Evolutionary conservation across 2,797 vertebrate species (phyloP).

Genomic region (Anguilla obscura): DNA sequence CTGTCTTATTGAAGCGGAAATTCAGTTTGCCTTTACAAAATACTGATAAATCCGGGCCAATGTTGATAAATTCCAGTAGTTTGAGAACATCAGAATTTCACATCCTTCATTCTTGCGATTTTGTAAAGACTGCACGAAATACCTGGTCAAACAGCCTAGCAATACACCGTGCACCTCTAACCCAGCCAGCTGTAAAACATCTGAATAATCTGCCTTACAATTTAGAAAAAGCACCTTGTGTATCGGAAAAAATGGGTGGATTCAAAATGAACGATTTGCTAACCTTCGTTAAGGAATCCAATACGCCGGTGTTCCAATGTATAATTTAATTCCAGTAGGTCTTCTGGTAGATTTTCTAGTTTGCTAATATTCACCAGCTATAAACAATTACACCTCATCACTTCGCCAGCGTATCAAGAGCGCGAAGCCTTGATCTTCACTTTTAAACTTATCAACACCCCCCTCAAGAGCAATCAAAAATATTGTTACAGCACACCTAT

Average conservation of each 20-base stretch:
- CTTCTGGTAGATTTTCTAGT: not conserved
- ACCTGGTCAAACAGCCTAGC: not conserved
- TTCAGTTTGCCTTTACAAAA: constrained; percentile 13
- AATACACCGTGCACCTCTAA: not conserved
- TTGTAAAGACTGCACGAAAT: not conserved
- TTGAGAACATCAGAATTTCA: not conserved
- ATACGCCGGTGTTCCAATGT: not conserved
- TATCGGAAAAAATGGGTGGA: constrained; percentile 2
- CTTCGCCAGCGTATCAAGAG: constrained; percentile 31
- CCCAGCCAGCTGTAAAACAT: not conserved
- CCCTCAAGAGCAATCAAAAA: constrained; percentile 6
- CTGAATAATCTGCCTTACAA: not conserved
- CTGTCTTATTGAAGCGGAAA: not conserved
- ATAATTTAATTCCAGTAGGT: not conserved
- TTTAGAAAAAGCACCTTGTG: not conserved
- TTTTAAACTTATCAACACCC: constrained; percentile 2
- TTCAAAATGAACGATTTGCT: constrained; percentile 10
- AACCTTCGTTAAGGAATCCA: constrained; percentile 17
- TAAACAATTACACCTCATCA: constrained; percentile 15
- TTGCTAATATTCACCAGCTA: not conserved
- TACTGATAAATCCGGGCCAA: constrained; percentile 6
- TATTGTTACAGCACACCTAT: not conserved
- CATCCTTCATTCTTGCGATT: not conserved
- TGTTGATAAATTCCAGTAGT: constrained; percentile 1
- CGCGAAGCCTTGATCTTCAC: constrained; percentile 17